phyloP scores from a whole-genome alignment of 2,888 invertebrate genomes.

The Mylabris sibirica region DNA sequence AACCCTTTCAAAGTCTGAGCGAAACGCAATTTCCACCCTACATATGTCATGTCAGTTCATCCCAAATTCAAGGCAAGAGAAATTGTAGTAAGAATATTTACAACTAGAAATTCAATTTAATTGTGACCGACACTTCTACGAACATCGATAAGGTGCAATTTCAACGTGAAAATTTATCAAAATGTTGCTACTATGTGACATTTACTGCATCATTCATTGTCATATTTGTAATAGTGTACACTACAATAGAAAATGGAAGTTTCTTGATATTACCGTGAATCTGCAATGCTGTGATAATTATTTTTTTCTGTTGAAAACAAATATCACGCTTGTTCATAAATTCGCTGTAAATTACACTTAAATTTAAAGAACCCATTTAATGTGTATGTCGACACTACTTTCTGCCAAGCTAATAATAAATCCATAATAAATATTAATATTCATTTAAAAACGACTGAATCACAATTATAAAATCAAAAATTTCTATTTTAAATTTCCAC shows the following conservation, averaged over 20 bases:
- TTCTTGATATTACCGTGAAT: not conserved
- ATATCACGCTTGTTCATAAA: not conserved
- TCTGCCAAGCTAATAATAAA: conserved; percentile 14
- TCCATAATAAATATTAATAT: conserved; percentile 11
- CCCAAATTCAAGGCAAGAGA: too few relatives aligned
- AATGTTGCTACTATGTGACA: too few relatives aligned
- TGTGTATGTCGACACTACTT: not conserved
- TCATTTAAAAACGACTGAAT: conserved; percentile 7
- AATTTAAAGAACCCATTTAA: not conserved
- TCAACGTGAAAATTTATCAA: too few relatives aligned
- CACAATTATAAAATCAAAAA: not conserved
- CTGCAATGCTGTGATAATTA: not conserved
- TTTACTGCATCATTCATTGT: too few relatives aligned
- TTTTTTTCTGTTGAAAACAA: not conserved
- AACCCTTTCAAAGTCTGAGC: too few relatives aligned
- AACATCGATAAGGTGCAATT: too few relatives aligned
- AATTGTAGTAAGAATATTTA: too few relatives aligned
- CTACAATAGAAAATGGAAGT: not conserved
- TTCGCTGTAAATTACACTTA: not conserved
- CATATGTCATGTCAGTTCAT: too few relatives aligned
- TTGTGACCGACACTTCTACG: too few relatives aligned
- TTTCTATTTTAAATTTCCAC: not conserved
- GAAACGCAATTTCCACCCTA: too few relatives aligned
- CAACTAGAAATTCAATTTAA: too few relatives aligned
- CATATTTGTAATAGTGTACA: not conserved